phyloP scores from a whole-genome alignment of 2,888 invertebrate species.

The Lingula anatina region DNA sequence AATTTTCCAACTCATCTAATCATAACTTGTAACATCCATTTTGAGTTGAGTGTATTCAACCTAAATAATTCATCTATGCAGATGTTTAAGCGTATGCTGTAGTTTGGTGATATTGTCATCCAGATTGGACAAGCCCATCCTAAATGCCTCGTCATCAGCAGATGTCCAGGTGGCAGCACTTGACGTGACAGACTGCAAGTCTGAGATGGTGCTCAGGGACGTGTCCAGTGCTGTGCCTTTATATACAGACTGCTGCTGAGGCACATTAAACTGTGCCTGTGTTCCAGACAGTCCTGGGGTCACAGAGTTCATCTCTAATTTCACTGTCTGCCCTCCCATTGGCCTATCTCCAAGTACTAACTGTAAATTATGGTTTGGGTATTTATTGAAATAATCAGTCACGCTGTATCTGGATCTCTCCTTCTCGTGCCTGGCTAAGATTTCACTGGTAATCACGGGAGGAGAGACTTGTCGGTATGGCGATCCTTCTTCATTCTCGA shows the following conservation, averaged over 20 bases:
- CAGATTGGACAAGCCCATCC: constrained; percentile 34
- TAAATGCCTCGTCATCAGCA: constrained; percentile 32
- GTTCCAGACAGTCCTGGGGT: constrained; percentile 8
- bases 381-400: constrained; percentile 36
- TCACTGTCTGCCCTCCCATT: not conserved
- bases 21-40: too few species aligned
- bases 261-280: constrained; percentile 5
- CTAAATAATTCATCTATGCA: too few species aligned
- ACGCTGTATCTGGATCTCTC: constrained; percentile 30
- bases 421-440: not conserved
- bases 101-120: constrained; percentile 40
- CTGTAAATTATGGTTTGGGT: constrained; percentile 10
- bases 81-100: too few species aligned
- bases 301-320: too few species aligned
- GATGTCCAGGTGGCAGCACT: constrained; percentile 19
- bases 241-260: constrained; percentile 16
- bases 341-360: not conserved
- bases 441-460: too few species aligned
- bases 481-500: too few species aligned
- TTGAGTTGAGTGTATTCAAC: too few species aligned
- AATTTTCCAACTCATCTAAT: too few species aligned
- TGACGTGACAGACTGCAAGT: constrained; percentile 14
- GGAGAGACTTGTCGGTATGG: too few species aligned
- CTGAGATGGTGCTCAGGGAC: constrained; percentile 32
- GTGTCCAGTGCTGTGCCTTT: constrained; percentile 25